Base-by-base conservation (phyloP, 1,140 invertebrate genomes). In the Achatina immaculata region DNA sequence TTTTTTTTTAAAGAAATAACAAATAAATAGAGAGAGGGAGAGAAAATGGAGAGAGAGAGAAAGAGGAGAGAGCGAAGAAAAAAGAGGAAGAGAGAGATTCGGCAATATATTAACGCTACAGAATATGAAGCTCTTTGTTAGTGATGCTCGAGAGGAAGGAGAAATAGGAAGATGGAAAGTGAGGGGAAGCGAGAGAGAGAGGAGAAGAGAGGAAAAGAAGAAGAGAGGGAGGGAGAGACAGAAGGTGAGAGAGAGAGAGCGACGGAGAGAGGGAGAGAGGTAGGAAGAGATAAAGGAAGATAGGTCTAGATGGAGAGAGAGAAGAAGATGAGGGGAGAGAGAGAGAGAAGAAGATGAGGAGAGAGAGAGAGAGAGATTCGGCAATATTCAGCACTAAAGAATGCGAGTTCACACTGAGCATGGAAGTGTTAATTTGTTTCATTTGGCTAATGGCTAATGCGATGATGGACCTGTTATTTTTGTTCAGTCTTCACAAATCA, bases 101-200 rank as follows among this genome's bases (percentile, higher is more conserved):
- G 9, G 11, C 9, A 16, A 16, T 19, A 16, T 66, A 16, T 66
- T 66, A 66, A 66, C 19, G 14, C 14, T 66, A 66, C 9, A 7
- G 62, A 66, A 66, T 66, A 9, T 31, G 14, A 28, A 31, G 31
- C 14, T 14, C 28, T 19, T 66, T 31, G 62, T 19, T 16, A 68
- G 65, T 11, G 65, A 68, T 21, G 11, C 11, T 16, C 31, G 40
- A 28, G 40, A 28, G 40, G 31, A 40, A 28, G 40, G 28, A 72
- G 69, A 72, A 38, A 72, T 28, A 72, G 28, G 40, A 38, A 72
- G 69, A 36, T 28, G 28, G 69, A 72, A 28, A 72, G 69, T 38
- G 69, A 72, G 69, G 40, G 69, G 14, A 43, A 11, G 11, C 11
- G 14, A 36, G 69, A 36, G 28, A 72, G 69, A 72, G 69, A 72